Evolutionary conservation across 2,888 invertebrate genomes (phyloP), one percentile per base, ranked within the genome.

Genomic region (Biston stratarius): DNA sequence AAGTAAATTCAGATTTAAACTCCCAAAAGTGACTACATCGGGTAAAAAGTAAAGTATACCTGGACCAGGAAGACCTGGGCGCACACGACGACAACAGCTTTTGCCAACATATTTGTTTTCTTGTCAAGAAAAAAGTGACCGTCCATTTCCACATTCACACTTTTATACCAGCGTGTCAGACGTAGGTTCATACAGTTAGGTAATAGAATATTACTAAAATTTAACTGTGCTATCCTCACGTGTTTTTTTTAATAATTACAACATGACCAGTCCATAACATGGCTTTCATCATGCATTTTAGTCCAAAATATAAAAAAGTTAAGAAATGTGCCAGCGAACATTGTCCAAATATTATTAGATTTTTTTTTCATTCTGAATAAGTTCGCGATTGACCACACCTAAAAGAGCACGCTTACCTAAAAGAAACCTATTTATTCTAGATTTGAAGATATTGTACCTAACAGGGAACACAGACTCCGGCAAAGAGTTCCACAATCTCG

Each of bases 1-100:
- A n/a, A n/a, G n/a, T n/a, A n/a, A n/a, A n/a, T n/a, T n/a, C n/a
- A n/a, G n/a, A n/a, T n/a, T n/a, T n/a, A n/a, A n/a, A n/a, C n/a
- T n/a, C n/a, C n/a, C n/a, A n/a, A n/a, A n/a, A n/a, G n/a, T n/a
- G n/a, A n/a, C n/a, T n/a, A n/a, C n/a, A n/a, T n/a, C n/a, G n/a
- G n/a, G 11, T 44, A 8, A 44, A 5, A 44, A 11, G 5, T 45
- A 38, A 61, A 15, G 51, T 47, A 14, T 58, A 83, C 82, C 78
- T 81, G 78, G 56, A 78, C 69, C 36, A 79, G 55, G 10, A 80
- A 72, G 60, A 77, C 77, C 60, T 76, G 77, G 55, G 77, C 77
- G 73, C 80, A 81, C 58, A 79, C 53, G 36, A 77, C 53, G 9
- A 78, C 45, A 42, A 76, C 58, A 58, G 74, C 61, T 66, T 78